A percentile compares a stretch with the other conserved stretches of the same genome.
phyloP scores from a whole-genome alignment of 2,888 invertebrate genomes.

The Drosophila prostipennis region DNA sequence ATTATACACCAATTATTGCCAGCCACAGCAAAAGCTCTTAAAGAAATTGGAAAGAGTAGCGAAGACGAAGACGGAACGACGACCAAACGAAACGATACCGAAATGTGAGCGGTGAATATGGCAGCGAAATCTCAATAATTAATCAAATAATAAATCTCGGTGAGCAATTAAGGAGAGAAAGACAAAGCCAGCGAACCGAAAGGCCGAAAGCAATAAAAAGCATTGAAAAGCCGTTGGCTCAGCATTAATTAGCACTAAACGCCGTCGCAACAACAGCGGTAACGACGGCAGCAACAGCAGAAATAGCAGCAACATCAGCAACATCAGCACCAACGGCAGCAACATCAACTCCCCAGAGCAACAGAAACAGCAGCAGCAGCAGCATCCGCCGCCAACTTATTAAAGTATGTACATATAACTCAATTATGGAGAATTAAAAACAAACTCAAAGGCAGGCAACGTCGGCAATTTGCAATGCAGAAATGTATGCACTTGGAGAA shows the following conservation, averaged over 20 bases:
- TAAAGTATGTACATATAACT: conserved; percentile 81
- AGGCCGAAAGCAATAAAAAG: conserved; percentile 59
- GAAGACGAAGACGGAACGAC: neutral
- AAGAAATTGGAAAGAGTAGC: conserved; percentile 48
- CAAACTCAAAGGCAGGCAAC: conserved; percentile 68
- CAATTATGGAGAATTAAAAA: conserved; percentile 80
- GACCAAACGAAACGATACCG: conserved; percentile 1
- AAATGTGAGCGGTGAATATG: conserved; percentile 23
- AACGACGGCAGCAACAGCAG: conserved; percentile 22
- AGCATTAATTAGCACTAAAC: conserved; percentile 79
- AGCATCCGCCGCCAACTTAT: conserved; percentile 76
- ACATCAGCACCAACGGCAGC: conserved; percentile 40
- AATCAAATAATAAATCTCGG: conserved; percentile 77
- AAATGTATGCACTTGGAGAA: conserved; percentile 47
- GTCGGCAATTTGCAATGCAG: conserved; percentile 75
- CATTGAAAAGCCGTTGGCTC: conserved; percentile 75
- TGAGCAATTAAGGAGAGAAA: conserved; percentile 68
- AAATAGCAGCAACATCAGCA: conserved; percentile 1
- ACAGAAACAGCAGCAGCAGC: conserved; percentile 44
- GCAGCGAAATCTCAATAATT: conserved; percentile 65
- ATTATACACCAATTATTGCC: conserved; percentile 74
- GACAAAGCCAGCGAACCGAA: conserved; percentile 63
- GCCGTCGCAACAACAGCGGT: conserved; percentile 53
- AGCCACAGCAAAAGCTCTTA: conserved; percentile 31
- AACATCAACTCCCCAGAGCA: conserved; percentile 59